These are phyloP conservation scores for Drymonia ruficornis DNA, from an alignment of 2,888 invertebrate genomes.

Conservation along the genomic window DNA sequence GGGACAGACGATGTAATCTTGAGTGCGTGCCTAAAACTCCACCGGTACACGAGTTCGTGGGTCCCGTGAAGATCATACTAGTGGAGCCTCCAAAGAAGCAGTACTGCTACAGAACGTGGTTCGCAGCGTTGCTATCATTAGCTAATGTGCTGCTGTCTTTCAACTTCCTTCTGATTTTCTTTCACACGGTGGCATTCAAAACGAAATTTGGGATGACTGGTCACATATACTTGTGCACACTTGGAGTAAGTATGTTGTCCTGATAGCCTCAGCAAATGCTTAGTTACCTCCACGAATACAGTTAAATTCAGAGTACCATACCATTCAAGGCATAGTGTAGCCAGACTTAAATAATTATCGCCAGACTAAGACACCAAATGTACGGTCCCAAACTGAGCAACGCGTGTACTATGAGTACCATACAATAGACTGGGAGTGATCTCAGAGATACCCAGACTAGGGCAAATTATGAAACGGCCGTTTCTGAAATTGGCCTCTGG, in stretches of 20 bases:
- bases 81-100: conserved; percentile 48
- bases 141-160: conserved; percentile 53
- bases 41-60: conserved; percentile 50
- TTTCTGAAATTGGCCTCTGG: too few species aligned
- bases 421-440: too few species aligned
- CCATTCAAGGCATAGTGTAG: too few species aligned
- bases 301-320: too few species aligned
- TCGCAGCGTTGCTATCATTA: conserved; percentile 45
- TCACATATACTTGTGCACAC: conserved; percentile 56
- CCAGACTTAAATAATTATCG: too few species aligned
- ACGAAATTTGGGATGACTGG: conserved; percentile 32
- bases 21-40: conserved; percentile 45
- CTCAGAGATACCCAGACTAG: too few species aligned
- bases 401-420: too few species aligned
- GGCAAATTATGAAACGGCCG: too few species aligned
- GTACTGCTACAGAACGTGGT: conserved; percentile 38
- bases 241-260: conserved; percentile 54
- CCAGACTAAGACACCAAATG: too few species aligned
- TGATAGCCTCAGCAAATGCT: neutral
- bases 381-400: too few species aligned
- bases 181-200: conserved; percentile 44
- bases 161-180: conserved; percentile 41
- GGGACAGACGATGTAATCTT: conserved; percentile 45
- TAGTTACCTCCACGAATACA: too few species aligned
- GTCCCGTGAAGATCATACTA: conserved; percentile 65